Base-by-base conservation (phyloP, 2,797 vertebrate species). In the Podarcis lilfordi region DNA sequence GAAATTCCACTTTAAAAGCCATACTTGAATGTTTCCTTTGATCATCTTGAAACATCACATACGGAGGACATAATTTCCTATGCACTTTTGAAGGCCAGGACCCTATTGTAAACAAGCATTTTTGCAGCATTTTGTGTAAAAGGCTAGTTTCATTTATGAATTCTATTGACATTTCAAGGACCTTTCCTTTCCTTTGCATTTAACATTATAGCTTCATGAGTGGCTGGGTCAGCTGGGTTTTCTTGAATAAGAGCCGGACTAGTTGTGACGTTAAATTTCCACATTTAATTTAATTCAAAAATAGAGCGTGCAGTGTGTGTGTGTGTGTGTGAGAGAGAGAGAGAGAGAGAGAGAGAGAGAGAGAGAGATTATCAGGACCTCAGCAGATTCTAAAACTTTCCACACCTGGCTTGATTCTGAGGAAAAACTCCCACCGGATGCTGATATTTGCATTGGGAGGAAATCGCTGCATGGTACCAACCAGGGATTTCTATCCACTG, bases 241-340 rank as follows among this genome's bases (percentile, higher is more conserved):
- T 94, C 92, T 94, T 94, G 91, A 93, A 94, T 94, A 94, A 92
- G 23, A 40, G 19, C 3, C 11, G 19, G 27, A 77, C 25, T 77
- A 77, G 50, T 55, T 55, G 50, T 55, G 50, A 4, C 0, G 3
- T 55, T 55, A 55, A 15, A 55, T 55, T 55, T 55, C 13, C 50
- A 55, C 50, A 55, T 55, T 15, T 55, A 55, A 4, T 55, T 55
- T 55, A 4, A 55, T 55, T 55, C 2, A 4, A 15, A 15, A 43
- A 45, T 4, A 55, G 13, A 55, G 1, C 50, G 15, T 55, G 50
- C 50, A 50, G 11, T 3, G 1, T 50, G 10, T 50, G 45, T 50
- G 45, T 50, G 45, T 50, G 45, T 11, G 45, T 11, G 45, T 45
- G 45, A 11, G 45, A 11, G 45, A 11, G 45, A 50, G 45, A 3